Base-by-base conservation (phyloP, 1,140 invertebrate species). In the Drosophila nigromelanica region DNA sequence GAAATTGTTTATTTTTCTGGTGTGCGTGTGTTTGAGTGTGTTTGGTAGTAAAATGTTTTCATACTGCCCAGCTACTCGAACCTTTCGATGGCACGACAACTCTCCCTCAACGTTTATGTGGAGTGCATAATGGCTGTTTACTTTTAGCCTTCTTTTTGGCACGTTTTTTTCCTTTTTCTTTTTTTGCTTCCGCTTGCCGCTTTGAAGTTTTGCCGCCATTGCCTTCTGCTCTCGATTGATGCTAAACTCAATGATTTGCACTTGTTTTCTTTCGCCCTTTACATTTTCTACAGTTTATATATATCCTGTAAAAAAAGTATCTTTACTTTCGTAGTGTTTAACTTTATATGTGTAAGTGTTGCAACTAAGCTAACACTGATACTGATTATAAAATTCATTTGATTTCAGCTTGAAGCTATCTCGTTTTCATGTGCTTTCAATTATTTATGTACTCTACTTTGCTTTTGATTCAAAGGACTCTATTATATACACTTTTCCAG, bases 121-220 rank as follows among this genome's bases (percentile, higher is more conserved):
- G 73, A 89, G 85, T 89, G 76, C 83, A 89, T 89, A 89, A 89
- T 89, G 83, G 83, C 69, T 89, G 83, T 89, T 89, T 89, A 89
- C 83, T 89, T 83, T 89, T 78, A 83, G 76, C 80, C 76, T 80
- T 58, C 73, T 35, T 45, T 67, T 50, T 35, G 37, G n/a, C 40
- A 45, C 48, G 8, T 48, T 45, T 56, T 52, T 50, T 52, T 51
- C 21, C 2, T 24, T 24, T 24, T 11, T 45, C 42, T 56, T 52
- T 50, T 52, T 42, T 8, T 58, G 77, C 70, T 63, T 76, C 56
- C 50, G 47, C 73, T 76, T 37, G 72, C 78, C 78, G 73, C 85
- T 89, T 89, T 89, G 83, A 89, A 83, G 79, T 89, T 72, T 33
- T 55, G 37, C 76, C 51, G 73, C 24, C 80, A 8, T 42, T 30